Evolutionary conservation across 2,113 vertebrate genomes (phyloP), one percentile per base, ranked within the genome.

Genomic region (Trochalopteron elliotii): DNA sequence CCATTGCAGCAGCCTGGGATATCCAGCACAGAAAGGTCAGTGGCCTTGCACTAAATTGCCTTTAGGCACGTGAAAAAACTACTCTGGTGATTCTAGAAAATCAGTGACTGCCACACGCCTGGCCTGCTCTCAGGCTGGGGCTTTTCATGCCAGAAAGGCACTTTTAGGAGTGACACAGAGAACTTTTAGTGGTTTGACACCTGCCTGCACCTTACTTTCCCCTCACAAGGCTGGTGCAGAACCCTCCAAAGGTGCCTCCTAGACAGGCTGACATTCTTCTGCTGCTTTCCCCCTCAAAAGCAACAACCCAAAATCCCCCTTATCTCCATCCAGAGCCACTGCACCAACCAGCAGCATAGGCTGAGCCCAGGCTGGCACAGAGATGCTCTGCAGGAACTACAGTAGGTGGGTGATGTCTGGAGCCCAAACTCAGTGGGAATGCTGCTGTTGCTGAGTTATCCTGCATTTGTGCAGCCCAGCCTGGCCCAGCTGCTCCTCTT

Each of bases 261-360:
- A 7, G 17, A 57, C n/a, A 25, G 0, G 3, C 60, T 89, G 74
- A 27, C 52, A 53, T 44, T 31, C 40, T 69, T 25, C 42, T 83
- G 47, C 63, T 92, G 63, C 67, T 52, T 44, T 56, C 4, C 42
- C 7, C 40, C 21, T 61, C 44, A 24, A 21, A 0, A 64, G 27
- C 61, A 71, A 30, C 23, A 23, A 47, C 12, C 4, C 44, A 42
- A 85, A 37, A 16, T 5, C 56, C 23, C 2, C 9, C 13, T 72
- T 11, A 3, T 31, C 31, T 47, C 47, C 56, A 27, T 0, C 33
- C 60, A 80, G 55, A 55, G 55, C 25, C 40, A 6, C 5, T 6
- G 6, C 16, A 0, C 5, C 0, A 11, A 3, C 4, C 8, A 9
- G 5, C 64, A 59, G 15, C 31, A 12, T 42, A 2, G 0, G 0